Conservation (phyloP, 2,797 vertebrate genomes). For the Fistularia tabacaria region DNA sequence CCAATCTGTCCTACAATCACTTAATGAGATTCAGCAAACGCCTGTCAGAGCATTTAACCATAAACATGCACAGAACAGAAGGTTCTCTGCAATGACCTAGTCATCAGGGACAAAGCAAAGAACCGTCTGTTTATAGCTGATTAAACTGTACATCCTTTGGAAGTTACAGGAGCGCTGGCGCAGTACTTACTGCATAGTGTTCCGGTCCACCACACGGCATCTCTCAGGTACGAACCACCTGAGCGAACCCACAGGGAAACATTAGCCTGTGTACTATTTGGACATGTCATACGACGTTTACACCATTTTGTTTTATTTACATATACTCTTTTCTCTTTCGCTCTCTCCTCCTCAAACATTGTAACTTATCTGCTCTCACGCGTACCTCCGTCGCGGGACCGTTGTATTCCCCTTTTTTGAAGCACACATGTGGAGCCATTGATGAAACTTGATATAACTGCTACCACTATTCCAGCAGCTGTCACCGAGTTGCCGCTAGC, state of each 20-base stretch:
- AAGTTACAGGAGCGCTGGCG: slow-evolving; percentile 14
- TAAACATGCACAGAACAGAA: neutral
- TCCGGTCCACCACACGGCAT: slow-evolving; percentile 93
- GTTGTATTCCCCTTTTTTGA: slow-evolving; percentile 91
- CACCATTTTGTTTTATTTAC: neutral
- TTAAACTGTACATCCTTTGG: neutral
- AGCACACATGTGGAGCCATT: slow-evolving; percentile 95
- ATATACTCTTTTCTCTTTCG: too few relatives aligned
- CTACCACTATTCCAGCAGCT: slow-evolving; percentile 77
- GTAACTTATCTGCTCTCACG: neutral
- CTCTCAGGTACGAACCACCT: slow-evolving; percentile 87
- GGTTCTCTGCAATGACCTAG: neutral
- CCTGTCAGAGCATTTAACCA: neutral
- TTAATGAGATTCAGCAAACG: slow-evolving; percentile 51
- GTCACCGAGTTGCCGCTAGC: slow-evolving; percentile 37
- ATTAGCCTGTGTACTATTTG: neutral
- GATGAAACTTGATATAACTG: slow-evolving; percentile 88
- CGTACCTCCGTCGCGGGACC: slow-evolving; percentile 84
- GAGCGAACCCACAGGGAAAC: slow-evolving; percentile 2
- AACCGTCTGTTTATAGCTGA: neutral
- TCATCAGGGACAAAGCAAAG: neutral
- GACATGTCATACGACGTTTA: neutral
- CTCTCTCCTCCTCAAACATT: neutral
- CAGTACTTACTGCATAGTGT: slow-evolving; percentile 89
- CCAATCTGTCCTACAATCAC: slow-evolving; percentile 95